A percentile compares a stretch with the other conserved stretches of the same genome.
These are phyloP conservation scores for Sinocyclocheilus rhinocerous DNA, from an alignment of 2,113 vertebrate species.

Conservation along the genomic window DNA sequence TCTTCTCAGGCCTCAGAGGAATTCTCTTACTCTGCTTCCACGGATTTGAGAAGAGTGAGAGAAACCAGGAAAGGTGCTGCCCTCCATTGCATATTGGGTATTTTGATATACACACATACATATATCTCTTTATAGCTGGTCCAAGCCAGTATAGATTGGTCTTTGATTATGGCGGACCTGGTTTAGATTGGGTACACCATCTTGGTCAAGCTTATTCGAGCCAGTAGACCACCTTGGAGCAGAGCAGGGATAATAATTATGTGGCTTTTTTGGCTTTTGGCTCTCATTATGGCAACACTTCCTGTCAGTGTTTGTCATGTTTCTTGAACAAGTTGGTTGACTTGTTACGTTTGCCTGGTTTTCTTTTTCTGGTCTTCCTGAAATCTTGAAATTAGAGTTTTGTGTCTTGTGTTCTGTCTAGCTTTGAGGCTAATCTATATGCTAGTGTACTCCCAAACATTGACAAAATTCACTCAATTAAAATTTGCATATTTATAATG, in stretches of 20 bases:
- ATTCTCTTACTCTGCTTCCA: constrained; percentile 2
- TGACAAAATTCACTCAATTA: background rate
- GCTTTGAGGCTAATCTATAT: background rate
- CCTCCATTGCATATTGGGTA: background rate
- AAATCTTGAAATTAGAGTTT: background rate
- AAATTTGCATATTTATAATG: background rate
- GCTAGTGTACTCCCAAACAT: background rate
- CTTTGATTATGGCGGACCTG: background rate
- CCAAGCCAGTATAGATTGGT: background rate
- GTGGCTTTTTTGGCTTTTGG: background rate
- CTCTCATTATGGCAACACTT: background rate
- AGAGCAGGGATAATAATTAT: background rate
- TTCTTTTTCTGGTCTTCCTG: background rate
- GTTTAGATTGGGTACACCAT: background rate
- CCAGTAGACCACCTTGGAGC: background rate
- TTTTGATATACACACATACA: background rate
- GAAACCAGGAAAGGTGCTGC: constrained; percentile 1
- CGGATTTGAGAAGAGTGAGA: background rate
- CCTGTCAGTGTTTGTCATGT: constrained; percentile 2
- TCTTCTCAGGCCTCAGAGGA: background rate
- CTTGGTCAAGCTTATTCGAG: background rate
- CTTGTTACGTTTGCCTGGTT: background rate
- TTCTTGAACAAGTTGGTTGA: background rate
- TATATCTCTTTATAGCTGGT: background rate
- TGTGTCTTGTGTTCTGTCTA: background rate